Percentiles rank a stretch among this genome's conserved stretches.
These are phyloP conservation scores for Rhamnusium bicolor DNA, from an alignment of 2,888 invertebrate genomes.

Conservation along the genomic window DNA sequence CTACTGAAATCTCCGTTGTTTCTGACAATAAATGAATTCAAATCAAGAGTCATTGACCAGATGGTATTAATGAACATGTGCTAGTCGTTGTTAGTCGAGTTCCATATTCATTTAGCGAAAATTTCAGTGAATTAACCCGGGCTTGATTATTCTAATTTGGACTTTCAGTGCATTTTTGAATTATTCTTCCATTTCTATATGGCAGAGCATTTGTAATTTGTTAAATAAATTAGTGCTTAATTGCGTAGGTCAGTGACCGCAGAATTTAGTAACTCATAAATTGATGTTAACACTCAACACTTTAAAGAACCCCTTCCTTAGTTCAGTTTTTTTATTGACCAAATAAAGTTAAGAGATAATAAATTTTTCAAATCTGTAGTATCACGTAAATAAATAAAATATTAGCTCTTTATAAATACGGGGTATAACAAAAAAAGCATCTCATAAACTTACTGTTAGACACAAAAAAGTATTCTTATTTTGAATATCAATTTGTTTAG, in stretches of 20 bases:
- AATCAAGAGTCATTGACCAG: constrained; percentile 21
- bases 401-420: no score
- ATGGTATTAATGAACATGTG: constrained; percentile 14
- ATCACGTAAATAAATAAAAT: no score
- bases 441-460: no score
- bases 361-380: no score
- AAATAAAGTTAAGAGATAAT: no score
- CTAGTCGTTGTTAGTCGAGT: constrained; percentile 7
- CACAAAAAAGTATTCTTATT: no score
- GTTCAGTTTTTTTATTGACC: no score
- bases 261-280: neutral
- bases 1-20: neutral
- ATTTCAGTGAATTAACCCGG: constrained; percentile 3
- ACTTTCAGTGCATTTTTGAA: constrained; percentile 5
- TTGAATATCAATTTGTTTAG: no score
- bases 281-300: no score
- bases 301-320: no score
- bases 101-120: constrained; percentile 11
- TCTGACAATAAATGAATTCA: constrained; percentile 3
- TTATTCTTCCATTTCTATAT: neutral
- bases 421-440: no score
- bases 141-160: neutral
- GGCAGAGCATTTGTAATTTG: neutral
- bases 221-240: neutral
- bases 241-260: neutral